phyloP scores from a whole-genome alignment of 2,797 vertebrate genomes.

The Scleropages formosus region DNA sequence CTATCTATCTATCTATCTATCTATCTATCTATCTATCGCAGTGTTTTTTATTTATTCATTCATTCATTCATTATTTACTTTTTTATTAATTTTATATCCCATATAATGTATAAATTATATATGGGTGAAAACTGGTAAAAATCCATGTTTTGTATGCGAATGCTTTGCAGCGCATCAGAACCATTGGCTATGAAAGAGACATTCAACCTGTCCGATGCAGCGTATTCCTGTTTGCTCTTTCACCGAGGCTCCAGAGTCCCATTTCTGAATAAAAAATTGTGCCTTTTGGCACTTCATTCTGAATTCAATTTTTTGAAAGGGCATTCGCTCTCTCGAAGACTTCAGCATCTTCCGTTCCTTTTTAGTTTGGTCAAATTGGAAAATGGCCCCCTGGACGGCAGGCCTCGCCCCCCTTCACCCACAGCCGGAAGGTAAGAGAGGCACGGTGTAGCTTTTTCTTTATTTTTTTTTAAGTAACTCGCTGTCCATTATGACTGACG shows the following conservation, averaged over 20 bases:
- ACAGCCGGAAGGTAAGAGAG: not conserved
- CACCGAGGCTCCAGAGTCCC: not conserved
- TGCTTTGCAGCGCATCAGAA: too few species aligned
- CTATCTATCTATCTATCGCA: too few species aligned
- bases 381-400: not conserved
- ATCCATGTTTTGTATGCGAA: too few species aligned
- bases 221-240: too few species aligned
- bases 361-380: slow-evolving; percentile 6
- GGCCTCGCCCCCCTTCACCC: not conserved
- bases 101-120: too few species aligned
- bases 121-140: too few species aligned
- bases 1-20: too few species aligned
- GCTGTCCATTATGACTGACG: not conserved
- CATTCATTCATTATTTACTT: slow-evolving; percentile 57
- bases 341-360: not conserved
- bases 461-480: slow-evolving; percentile 6
- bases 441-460: not conserved
- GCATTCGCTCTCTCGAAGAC: not conserved
- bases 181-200: too few species aligned
- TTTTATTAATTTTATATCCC: slow-evolving; percentile 96
- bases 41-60: not conserved
- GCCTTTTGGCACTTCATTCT: too few species aligned
- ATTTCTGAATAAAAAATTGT: not conserved
- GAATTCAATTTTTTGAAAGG: not conserved
- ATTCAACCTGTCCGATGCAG: too few species aligned